phyloP scores from a whole-genome alignment of 2,797 vertebrate species.

The Mormyrus hasselquistii region DNA sequence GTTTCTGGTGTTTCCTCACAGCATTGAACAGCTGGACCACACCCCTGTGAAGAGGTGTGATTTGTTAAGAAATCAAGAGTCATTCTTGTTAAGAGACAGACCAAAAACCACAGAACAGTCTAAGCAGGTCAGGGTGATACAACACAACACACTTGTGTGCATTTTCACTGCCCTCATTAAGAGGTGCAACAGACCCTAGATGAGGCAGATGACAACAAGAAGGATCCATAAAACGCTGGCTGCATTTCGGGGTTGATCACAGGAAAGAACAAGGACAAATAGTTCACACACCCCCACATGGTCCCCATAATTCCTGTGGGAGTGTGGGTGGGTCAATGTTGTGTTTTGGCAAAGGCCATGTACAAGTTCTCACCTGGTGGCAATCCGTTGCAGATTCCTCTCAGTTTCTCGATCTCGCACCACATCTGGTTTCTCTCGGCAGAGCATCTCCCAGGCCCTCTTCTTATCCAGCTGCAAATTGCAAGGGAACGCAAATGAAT shows the following conservation, averaged over 20 bases:
- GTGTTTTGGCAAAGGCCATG: not conserved
- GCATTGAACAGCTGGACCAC: constrained; percentile 94
- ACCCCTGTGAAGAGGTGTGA: constrained; percentile 59
- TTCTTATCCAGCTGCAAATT: constrained; percentile 66
- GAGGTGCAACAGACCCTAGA: not conserved
- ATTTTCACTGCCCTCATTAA: not conserved
- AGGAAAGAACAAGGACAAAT: not conserved
- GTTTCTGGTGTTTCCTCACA: constrained; percentile 81
- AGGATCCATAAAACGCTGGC: not conserved
- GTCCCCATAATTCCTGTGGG: not conserved
- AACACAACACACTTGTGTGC: not conserved
- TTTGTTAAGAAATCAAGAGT: not conserved
- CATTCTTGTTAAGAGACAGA: not conserved
- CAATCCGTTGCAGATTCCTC: constrained; percentile 78
- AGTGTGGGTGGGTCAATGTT: not conserved
- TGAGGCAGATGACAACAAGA: not conserved
- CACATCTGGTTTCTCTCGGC: constrained; percentile 81
- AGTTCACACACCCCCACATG: not conserved
- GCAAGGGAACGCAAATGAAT: not conserved
- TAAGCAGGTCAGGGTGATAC: not conserved
- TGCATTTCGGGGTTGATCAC: not conserved
- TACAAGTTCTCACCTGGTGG: constrained; percentile 71
- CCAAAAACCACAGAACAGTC: not conserved
- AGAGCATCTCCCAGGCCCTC: constrained; percentile 85
- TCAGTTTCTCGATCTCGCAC: constrained; percentile 77